These are phyloP conservation scores for Machimus rusticus DNA, from an alignment of 2,888 invertebrate genomes.

Conservation along the genomic window DNA sequence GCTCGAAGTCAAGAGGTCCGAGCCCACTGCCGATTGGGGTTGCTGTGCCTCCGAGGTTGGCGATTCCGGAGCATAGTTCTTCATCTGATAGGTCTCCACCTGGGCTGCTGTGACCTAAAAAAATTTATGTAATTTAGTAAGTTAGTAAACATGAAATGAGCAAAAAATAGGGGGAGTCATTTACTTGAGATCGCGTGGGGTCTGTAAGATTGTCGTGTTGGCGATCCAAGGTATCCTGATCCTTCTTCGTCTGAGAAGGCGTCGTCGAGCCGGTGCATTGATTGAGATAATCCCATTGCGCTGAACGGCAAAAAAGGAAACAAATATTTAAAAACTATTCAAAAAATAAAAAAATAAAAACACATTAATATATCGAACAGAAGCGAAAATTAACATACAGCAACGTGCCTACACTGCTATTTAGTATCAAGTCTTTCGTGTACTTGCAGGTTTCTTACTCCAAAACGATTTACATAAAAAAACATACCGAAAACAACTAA, in stretches of 20 bases:
- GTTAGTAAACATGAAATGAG: neutral
- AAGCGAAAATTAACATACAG: neutral
- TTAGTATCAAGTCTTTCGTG: neutral
- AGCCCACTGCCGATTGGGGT: conserved; percentile 61
- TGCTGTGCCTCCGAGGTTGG: conserved; percentile 61
- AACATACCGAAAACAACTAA: neutral
- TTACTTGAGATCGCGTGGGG: conserved; percentile 68
- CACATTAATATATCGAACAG: neutral
- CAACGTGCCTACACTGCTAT: neutral
- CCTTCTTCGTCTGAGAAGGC: conserved; percentile 91
- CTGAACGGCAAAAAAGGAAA: conserved; percentile 52
- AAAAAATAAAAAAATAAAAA: conserved; percentile 10
- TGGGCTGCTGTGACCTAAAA: conserved; percentile 64
- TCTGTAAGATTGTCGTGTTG: conserved; percentile 64
- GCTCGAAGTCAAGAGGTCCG: conserved; percentile 63
- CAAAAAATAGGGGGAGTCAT: conserved; percentile 23
- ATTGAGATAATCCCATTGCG: conserved; percentile 64
- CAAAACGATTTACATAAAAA: neutral
- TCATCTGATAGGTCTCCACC: conserved; percentile 65
- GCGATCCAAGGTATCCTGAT: conserved; percentile 66
- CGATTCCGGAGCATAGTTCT: conserved; percentile 63
- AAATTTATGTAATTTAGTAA: neutral
- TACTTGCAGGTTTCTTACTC: neutral
- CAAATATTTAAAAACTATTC: neutral
- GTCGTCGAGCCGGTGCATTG: conserved; percentile 68